Conservation (phyloP, 2,113 vertebrate genomes). For the Rallus limicola region DNA sequence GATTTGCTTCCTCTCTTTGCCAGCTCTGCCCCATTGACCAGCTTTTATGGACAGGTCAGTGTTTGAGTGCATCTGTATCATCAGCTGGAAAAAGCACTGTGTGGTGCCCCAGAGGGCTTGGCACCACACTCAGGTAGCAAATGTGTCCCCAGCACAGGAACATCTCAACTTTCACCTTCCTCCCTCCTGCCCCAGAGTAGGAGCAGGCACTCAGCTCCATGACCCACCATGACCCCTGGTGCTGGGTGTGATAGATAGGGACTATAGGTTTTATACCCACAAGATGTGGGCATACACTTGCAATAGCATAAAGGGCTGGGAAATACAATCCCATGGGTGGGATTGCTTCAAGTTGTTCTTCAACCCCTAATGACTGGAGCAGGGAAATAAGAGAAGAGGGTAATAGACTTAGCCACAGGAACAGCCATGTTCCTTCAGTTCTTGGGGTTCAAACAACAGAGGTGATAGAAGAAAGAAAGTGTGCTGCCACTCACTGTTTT, state of each 20-base stretch:
- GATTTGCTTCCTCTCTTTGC: not conserved
- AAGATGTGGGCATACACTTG: accelerated
- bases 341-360: not conserved
- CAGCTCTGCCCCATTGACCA: not conserved
- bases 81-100: not conserved
- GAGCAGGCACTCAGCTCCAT: accelerated
- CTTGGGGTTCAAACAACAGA: not conserved
- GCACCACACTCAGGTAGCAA: not conserved
- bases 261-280: not conserved
- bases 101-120: accelerated
- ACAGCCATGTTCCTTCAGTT: not conserved
- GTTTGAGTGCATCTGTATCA: not conserved
- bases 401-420: not conserved
- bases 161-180: not conserved
- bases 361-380: not conserved
- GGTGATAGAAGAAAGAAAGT: conserved; percentile 36
- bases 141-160: accelerated
- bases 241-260: not conserved
- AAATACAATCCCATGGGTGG: accelerated
- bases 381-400: not conserved
- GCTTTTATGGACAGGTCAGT: not conserved
- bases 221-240: accelerated
- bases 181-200: accelerated
- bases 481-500: conserved; percentile 67
- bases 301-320: not conserved